phyloP scores from a whole-genome alignment of 2,888 invertebrate species.

The Euspilapteryx auroguttella region DNA sequence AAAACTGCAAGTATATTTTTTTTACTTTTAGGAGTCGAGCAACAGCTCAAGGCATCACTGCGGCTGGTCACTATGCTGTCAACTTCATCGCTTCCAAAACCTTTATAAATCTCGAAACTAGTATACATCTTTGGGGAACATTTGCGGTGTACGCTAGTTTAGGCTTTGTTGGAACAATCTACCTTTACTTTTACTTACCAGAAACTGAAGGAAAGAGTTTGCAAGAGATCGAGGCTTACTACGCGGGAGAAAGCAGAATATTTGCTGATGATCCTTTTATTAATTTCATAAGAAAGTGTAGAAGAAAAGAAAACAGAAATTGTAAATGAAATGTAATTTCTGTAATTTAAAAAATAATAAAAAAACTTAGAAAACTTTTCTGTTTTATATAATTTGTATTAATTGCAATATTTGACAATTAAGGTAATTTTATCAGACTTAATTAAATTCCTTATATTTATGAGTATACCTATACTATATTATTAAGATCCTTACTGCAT shows the following conservation, averaged over 20 bases:
- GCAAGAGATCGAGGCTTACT: slow-evolving; percentile 51
- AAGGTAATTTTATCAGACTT: no score
- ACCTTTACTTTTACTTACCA: slow-evolving; percentile 52
- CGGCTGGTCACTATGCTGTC: slow-evolving; percentile 53
- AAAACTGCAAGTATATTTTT: no score
- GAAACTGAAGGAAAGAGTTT: slow-evolving; percentile 59
- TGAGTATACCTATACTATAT: no score
- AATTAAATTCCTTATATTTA: no score
- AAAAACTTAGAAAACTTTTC: no score
- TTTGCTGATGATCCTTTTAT: slow-evolving; percentile 45
- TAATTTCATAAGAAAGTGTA: slow-evolving; percentile 7
- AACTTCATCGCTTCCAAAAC: slow-evolving; percentile 57
- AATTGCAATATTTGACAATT: no score
- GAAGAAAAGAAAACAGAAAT: no score
- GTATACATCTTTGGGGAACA: slow-evolving; percentile 42
- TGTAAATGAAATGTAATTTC: no score
- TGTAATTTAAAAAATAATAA: no score
- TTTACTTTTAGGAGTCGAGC: slow-evolving; percentile 43
- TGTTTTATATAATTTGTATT: no score
- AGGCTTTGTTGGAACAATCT: slow-evolving; percentile 42
- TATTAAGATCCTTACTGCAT: slow-evolving; percentile 12
- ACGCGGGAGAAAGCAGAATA: slow-evolving; percentile 26
- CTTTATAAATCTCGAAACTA: slow-evolving; percentile 43
- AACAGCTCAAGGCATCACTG: slow-evolving; percentile 51
- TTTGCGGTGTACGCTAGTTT: slow-evolving; percentile 49